Evolutionary conservation across 2,888 invertebrate genomes (phyloP).

Genomic region (Smittia aterrima): DNA sequence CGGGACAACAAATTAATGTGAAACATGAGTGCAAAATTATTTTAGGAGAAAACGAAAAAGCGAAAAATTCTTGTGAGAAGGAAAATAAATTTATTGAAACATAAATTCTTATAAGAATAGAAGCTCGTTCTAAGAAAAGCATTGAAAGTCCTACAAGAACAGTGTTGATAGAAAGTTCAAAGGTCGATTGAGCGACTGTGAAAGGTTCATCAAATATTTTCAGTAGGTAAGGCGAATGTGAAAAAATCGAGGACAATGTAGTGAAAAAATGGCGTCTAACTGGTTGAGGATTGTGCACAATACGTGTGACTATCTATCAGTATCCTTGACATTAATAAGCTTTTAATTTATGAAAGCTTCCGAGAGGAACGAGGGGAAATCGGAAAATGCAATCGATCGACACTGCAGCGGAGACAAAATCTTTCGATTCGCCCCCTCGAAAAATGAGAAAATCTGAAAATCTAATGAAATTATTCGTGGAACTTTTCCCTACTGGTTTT

Average conservation of each 20-base stretch:
- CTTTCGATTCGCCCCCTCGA: background rate
- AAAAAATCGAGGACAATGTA: slow-evolving; percentile 41
- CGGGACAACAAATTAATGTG: slow-evolving; percentile 25
- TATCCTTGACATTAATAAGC: slow-evolving; percentile 30
- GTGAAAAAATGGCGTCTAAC: slow-evolving; percentile 41
- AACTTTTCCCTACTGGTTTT: background rate
- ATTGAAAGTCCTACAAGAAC: background rate
- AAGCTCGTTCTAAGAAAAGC: slow-evolving; percentile 3
- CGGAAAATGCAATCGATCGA: background rate
- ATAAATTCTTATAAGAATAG: slow-evolving; percentile 25
- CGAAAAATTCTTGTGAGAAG: slow-evolving; percentile 10
- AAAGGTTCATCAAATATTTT: slow-evolving; percentile 34
- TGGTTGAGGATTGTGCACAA: slow-evolving; percentile 34
- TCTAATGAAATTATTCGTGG: slow-evolving; percentile 23
- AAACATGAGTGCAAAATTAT: slow-evolving; percentile 40
- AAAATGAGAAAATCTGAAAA: slow-evolving; percentile 9
- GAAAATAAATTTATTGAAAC: slow-evolving; percentile 27
- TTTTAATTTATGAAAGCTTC: slow-evolving; percentile 2
- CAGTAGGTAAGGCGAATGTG: slow-evolving; percentile 40
- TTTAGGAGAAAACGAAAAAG: slow-evolving; percentile 30
- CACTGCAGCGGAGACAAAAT: background rate
- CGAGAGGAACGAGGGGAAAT: background rate
- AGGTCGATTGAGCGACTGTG: slow-evolving; percentile 4
- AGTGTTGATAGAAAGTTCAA: slow-evolving; percentile 9
- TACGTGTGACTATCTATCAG: slow-evolving; percentile 15